These are phyloP conservation scores for Pyrrhosoma nymphula DNA, from an alignment of 2,888 invertebrate species.

Conservation along the genomic window DNA sequence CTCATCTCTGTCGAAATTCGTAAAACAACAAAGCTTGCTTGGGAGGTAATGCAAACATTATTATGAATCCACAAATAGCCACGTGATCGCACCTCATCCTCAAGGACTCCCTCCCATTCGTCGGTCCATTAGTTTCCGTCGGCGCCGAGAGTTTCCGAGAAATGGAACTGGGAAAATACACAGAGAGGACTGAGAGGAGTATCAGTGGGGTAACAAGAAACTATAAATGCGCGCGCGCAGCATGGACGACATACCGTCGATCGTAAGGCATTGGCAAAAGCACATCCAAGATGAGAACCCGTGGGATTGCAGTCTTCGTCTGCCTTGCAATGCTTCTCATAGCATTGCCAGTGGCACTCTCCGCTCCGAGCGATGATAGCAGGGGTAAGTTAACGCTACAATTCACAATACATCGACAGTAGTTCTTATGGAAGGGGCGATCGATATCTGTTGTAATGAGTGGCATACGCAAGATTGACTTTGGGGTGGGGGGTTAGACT, in stretches of 20 bases:
- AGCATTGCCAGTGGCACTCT: not conserved
- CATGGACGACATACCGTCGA: not conserved
- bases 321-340: not conserved
- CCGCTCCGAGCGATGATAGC: not conserved
- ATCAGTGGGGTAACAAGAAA: not conserved
- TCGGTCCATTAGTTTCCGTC: not conserved
- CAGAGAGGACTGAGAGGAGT: not conserved
- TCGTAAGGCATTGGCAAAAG: not conserved
- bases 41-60: not conserved
- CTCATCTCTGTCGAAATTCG: not conserved
- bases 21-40: not conserved
- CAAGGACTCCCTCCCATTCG: not conserved
- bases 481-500: no score
- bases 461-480: no score
- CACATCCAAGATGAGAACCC: not conserved
- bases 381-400: not conserved
- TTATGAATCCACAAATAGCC: not conserved
- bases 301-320: not conserved
- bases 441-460: no score
- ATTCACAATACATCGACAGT: no score
- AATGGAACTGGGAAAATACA: not conserved
- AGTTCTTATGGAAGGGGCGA: no score
- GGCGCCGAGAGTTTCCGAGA: not conserved
- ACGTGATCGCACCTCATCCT: constrained; percentile 10
- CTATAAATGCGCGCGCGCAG: not conserved